Conservation (phyloP, 2,113 vertebrate genomes). For the Himantopus leucocephalus region DNA sequence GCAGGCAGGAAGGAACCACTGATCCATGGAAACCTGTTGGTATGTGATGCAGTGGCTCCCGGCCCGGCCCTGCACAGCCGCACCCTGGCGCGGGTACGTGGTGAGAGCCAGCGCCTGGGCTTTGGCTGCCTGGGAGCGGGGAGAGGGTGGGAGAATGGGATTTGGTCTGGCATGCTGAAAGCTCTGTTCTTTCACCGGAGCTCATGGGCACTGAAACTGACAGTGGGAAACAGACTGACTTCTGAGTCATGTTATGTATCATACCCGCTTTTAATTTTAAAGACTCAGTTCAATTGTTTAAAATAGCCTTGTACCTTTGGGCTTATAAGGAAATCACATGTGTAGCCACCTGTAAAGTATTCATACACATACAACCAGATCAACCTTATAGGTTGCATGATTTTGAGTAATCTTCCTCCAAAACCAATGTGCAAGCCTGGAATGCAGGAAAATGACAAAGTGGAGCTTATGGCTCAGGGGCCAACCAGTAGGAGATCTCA, state of each 20-base stretch:
- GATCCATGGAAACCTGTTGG: not conserved
- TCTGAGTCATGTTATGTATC: not conserved
- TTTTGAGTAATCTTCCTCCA: not conserved
- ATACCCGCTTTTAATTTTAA: not conserved
- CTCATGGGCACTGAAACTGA: not conserved
- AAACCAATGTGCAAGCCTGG: not conserved
- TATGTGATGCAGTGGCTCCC: accelerated
- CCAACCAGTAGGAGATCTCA: not conserved
- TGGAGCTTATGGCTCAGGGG: not conserved
- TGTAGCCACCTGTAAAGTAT: not conserved
- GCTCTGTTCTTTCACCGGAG: not conserved
- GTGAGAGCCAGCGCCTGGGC: accelerated
- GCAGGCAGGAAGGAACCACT: not conserved
- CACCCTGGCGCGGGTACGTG: accelerated
- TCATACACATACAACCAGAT: not conserved
- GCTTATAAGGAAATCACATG: not conserved
- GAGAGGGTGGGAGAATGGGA: accelerated
- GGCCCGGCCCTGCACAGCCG: accelerated
- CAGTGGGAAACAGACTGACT: not conserved
- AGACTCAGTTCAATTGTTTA: not conserved
- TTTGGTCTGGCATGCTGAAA: not conserved
- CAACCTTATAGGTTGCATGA: not conserved
- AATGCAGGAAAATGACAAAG: not conserved
- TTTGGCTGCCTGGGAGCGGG: not conserved
- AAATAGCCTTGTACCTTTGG: not conserved